These are phyloP conservation scores for Odontomachus brunneus DNA, from an alignment of 1,140 invertebrate genomes.

Conservation along the genomic window DNA sequence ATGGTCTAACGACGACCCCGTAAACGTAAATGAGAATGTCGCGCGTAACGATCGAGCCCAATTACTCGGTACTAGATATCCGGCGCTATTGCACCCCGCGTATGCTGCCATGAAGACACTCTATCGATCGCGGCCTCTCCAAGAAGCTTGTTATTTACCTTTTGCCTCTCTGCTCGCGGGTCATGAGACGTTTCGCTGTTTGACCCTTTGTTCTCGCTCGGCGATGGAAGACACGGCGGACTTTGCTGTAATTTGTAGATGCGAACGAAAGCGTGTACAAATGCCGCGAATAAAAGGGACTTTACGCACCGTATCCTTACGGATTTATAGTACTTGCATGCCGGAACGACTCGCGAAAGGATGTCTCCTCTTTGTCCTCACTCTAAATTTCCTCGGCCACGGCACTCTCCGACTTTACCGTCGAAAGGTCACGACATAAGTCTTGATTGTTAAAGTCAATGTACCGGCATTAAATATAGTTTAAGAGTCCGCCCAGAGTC, in stretches of 20 bases:
- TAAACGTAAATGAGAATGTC: conserved; percentile 46
- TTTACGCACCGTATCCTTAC: not conserved
- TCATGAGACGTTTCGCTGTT: not conserved
- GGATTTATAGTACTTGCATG: not conserved
- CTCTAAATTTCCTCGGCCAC: conserved; percentile 7
- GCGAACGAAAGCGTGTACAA: not conserved
- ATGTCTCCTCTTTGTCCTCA: not conserved
- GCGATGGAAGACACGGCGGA: not conserved
- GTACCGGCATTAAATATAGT: conserved; percentile 81
- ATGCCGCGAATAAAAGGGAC: not conserved
- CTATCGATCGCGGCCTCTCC: conserved; percentile 1
- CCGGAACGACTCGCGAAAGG: not conserved
- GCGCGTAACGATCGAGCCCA: not conserved
- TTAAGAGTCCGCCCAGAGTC: conserved; percentile 74
- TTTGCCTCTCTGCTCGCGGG: not conserved
- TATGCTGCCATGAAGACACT: too few relatives aligned
- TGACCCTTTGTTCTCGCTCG: not conserved
- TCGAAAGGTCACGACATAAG: conserved; percentile 74
- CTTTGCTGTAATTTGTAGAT: conserved; percentile 5
- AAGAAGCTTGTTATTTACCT: conserved; percentile 22
- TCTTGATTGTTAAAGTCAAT: conserved; percentile 64
- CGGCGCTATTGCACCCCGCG: too few relatives aligned
- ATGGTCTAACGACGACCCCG: conserved; percentile 3
- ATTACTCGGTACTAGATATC: not conserved
- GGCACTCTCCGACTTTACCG: conserved; percentile 6